Percentiles rank a stretch among this genome's conserved stretches.
phyloP scores from a whole-genome alignment of 1,140 invertebrate genomes.

The Oryctes rhinoceros region DNA sequence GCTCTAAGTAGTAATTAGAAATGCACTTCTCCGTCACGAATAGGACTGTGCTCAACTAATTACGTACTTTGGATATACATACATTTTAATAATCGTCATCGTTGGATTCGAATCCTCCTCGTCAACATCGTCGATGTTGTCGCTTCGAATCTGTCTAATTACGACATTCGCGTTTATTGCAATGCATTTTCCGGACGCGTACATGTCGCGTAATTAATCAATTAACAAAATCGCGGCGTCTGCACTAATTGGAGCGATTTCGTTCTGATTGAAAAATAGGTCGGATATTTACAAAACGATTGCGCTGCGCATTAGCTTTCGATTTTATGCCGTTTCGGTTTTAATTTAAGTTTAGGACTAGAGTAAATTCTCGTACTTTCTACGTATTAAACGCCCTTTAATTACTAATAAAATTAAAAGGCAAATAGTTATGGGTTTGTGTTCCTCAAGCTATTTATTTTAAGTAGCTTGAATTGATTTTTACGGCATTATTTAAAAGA shows the following conservation, averaged over 20 bases:
- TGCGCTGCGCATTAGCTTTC: background rate
- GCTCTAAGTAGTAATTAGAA: constrained; percentile 44
- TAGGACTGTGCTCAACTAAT: constrained; percentile 39
- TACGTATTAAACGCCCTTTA: no score
- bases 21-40: constrained; percentile 41
- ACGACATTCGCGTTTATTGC: constrained; percentile 13
- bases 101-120: background rate
- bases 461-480: no score
- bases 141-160: constrained; percentile 30
- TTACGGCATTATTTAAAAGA: no score
- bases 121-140: background rate
- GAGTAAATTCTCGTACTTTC: no score
- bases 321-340: background rate
- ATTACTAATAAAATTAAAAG: no score
- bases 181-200: background rate
- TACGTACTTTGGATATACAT: constrained; percentile 34
- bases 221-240: constrained; percentile 29
- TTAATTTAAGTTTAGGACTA: no score
- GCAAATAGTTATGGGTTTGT: no score
- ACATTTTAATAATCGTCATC: constrained; percentile 35
- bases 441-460: no score
- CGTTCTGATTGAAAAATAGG: constrained; percentile 2
- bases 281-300: background rate
- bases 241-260: constrained; percentile 19
- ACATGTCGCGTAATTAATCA: constrained; percentile 41